Base-by-base conservation (phyloP, 2,888 invertebrate genomes). In the Yponomeuta cagnagella region DNA sequence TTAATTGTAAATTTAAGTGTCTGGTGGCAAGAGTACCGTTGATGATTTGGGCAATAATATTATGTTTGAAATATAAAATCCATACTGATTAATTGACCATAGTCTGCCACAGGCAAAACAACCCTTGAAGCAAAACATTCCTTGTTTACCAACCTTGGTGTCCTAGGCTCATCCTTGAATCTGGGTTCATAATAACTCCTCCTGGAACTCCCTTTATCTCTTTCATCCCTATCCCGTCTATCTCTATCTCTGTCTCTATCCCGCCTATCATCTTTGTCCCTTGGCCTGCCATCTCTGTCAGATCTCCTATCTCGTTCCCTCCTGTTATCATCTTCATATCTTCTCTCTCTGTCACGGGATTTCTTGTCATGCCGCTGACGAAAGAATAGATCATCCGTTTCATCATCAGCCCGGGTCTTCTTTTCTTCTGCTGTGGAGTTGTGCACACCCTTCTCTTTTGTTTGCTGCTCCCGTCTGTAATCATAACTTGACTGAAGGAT, bases 161-260 rank as follows among this genome's bases (percentile, higher is more conserved):
- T 98, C 73, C 93, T 93, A 0, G 98, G 98, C 82, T 98, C 98
- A 90, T 98, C 97, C 80, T 94, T 95, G 80, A 96, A 96, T 69
- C 95, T 93, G 0, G 94, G 94, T 37, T 94, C 93, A 80, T 93
- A 93, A 74, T 90, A 88, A 76, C 92, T 93, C 70, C 91, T 82
- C 80, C 94, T 80, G 74, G 84, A 93, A 80, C 82, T 93, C 72
- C 86, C 92, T 82, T 83, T 87, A 79, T 66, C 84, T 43, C 9
- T 43, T 43, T 43, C 43, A 43, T 43, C 43, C 43, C 43, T 43
- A 8, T 43, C 43, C 71, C 80, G 82, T 73, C 82, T 76, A 10
- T 77, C 74, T 52, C 75, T 76, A 31, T 77, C 87, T 76, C 78
- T 87, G 73, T 76, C 86, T 75, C 78, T 86, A 52, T 82, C 73